Conservation (phyloP, 2,113 vertebrate genomes). For the Dasyprocta punctata region DNA sequence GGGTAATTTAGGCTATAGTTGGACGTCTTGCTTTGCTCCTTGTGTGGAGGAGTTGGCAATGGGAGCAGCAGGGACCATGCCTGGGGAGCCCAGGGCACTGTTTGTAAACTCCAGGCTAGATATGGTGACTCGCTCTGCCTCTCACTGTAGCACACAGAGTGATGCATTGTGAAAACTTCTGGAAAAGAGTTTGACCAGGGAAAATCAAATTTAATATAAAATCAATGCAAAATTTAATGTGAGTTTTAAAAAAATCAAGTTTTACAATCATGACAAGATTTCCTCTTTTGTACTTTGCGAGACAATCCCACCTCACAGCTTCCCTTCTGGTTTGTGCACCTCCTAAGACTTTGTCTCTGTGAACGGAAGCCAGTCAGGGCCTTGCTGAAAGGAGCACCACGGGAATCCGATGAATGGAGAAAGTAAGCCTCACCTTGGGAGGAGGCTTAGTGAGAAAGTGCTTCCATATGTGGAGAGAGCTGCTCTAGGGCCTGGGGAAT, state of each 20-base stretch:
- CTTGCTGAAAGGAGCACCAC: background rate
- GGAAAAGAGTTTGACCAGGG: slow-evolving; percentile 14
- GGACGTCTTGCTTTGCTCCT: background rate
- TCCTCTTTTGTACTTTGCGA: background rate
- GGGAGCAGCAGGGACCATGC: background rate
- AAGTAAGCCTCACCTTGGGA: background rate
- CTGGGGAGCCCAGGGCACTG: background rate
- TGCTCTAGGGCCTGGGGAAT: background rate
- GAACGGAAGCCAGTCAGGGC: background rate
- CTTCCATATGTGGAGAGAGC: background rate
- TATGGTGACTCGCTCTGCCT: background rate
- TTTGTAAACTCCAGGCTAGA: background rate
- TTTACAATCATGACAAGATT: background rate
- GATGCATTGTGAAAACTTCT: background rate
- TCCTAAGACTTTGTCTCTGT: background rate
- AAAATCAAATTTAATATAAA: slow-evolving; percentile 14
- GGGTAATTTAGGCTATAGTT: background rate
- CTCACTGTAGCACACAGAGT: background rate
- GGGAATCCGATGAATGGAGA: too few relatives aligned
- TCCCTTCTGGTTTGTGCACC: background rate
- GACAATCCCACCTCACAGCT: background rate
- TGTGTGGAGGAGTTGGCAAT: background rate
- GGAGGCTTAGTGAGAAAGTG: background rate
- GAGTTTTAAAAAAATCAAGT: background rate
- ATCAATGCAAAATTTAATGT: background rate